Evolutionary conservation across 2,797 vertebrate species (phyloP), one percentile per base, ranked within the genome.

Genomic region (Lerista edwardsae): DNA sequence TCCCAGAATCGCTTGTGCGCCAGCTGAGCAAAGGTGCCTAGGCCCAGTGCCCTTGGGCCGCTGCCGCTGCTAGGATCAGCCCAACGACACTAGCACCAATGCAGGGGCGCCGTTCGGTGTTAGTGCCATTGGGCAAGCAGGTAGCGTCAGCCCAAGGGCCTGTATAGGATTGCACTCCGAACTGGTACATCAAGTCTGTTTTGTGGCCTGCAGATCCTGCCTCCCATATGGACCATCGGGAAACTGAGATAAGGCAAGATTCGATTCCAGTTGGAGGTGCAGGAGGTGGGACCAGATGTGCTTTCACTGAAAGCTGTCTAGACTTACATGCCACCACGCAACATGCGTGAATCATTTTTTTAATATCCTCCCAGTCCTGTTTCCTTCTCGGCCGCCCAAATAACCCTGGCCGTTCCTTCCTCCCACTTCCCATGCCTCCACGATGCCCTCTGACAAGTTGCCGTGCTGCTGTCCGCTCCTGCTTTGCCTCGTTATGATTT

Each of bases 351-450:
- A 67, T 39, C 39, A 23, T 64, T 72, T 14, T n/a, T 77, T 69
- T 12, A 47, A 39, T 64, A 79, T 21, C 15, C 79, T 86, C 77
- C 65, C 7, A 76, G 15, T 39, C 7, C 36, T 41, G 71, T 23
- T 3, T 87, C 4, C 36, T 83, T 86, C 69, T 36, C 84, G 84
- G 76, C 64, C 75, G 80, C 81, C 8, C 6, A 61, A 80, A 44
- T 73, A 83, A 51, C 77, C 14, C 62, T 34, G 83, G 61, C 4
- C 10, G 64, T 80, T 79, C 41, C 36, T 83, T 75, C 12, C 34
- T 25, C 23, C 15, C 23, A 80, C 31, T 74, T 75, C 62, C 8
- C 62, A 73, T 76, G 78, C n/a, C 23, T 75, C 3, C 21, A 77
- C 83, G 77, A 72, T 41, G 27, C 25, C 19, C 3, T 76, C 67